These are phyloP conservation scores for Mionectes olivaceus DNA, from an alignment of 2,797 vertebrate species.

Conservation along the genomic window DNA sequence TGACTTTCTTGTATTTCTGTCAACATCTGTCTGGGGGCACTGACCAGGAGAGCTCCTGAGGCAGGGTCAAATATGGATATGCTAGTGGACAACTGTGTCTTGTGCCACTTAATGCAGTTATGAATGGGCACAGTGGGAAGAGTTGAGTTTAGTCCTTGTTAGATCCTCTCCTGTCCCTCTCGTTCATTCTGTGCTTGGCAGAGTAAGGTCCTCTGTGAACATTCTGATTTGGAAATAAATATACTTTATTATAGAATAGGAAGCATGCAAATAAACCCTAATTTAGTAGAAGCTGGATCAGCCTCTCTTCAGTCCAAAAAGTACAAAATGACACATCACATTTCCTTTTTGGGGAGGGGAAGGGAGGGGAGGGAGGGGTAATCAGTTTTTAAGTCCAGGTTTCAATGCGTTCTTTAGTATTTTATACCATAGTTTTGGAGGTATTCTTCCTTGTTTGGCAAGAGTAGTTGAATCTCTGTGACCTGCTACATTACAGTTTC, in stretches of 20 bases:
- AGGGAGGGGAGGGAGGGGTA: background rate
- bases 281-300: background rate
- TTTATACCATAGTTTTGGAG: background rate
- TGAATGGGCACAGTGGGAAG: rapidly evolving
- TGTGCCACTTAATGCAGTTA: background rate
- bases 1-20: background rate
- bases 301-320: background rate
- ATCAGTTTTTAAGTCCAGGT: background rate
- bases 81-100: background rate
- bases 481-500: background rate
- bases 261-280: background rate
- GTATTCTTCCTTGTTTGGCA: background rate
- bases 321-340: background rate
- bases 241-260: background rate
- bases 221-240: background rate
- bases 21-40: background rate
- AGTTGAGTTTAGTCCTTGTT: background rate
- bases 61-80: background rate
- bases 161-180: background rate
- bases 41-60: background rate
- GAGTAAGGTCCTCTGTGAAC: background rate
- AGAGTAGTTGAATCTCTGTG: background rate
- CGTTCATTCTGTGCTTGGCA: background rate
- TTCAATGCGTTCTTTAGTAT: background rate
- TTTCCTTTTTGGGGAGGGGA: background rate